Percentiles rank a stretch among this genome's conserved stretches.
These are phyloP conservation scores for Triplophysa rosa DNA, from an alignment of 2,113 vertebrate species.

Conservation along the genomic window DNA sequence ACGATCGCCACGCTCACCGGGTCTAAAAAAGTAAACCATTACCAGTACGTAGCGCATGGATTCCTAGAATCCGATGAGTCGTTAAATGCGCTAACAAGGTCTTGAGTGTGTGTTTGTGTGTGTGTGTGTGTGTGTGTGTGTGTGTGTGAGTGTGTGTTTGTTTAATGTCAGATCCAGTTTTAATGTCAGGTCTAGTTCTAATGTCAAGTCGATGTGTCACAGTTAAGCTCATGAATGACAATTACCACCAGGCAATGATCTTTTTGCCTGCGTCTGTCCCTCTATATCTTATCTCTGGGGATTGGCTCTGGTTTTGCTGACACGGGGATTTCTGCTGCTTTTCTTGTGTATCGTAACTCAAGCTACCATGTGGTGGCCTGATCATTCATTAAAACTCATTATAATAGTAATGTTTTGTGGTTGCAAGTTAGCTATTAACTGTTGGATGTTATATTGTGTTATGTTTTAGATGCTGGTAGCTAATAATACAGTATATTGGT, in stretches of 20 bases:
- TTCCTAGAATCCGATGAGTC: conserved; percentile 32
- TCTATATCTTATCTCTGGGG: not conserved
- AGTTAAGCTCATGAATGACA: conserved; percentile 53
- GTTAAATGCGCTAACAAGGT: conserved; percentile 23
- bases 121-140: too few relatives aligned
- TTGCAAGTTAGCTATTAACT: not conserved
- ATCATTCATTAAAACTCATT: conserved; percentile 27
- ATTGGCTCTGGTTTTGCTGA: not conserved
- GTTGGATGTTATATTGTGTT: too few relatives aligned
- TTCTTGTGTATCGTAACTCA: not conserved
- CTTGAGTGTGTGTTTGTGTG: conserved; percentile 47
- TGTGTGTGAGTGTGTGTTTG: conserved; percentile 58
- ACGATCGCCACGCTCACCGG: not conserved
- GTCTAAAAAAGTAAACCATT: conserved; percentile 20
- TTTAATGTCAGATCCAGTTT: conserved; percentile 75
- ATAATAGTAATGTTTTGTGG: conserved; percentile 2
- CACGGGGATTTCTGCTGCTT: not conserved
- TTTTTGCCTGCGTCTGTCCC: not conserved
- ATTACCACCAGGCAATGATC: conserved; percentile 40
- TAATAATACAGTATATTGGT: too few relatives aligned
- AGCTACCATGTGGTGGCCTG: not conserved
- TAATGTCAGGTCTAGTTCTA: conserved; percentile 62
- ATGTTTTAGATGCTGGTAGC: too few relatives aligned
- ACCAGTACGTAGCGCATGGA: conserved; percentile 2
- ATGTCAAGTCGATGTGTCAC: conserved; percentile 73